Conservation (phyloP, 2,888 invertebrate genomes). For the Meganola albula region DNA sequence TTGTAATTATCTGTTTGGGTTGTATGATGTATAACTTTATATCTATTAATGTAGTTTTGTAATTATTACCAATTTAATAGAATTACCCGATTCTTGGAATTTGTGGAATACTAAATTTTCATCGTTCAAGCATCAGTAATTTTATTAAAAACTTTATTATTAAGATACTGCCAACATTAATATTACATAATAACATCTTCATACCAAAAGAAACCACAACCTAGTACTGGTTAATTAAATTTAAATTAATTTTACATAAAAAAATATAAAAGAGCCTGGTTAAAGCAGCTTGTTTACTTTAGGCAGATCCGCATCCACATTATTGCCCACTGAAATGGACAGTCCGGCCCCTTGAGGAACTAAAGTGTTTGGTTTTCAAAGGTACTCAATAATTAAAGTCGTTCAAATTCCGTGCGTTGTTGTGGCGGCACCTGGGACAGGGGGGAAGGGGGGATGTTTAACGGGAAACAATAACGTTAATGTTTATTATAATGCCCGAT, state of each 20-base stretch:
- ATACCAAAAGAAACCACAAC: too few relatives aligned
- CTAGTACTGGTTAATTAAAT: constrained; percentile 48
- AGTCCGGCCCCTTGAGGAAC: constrained; percentile 68
- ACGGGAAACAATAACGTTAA: constrained; percentile 70
- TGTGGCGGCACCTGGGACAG: constrained; percentile 58
- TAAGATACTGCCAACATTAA: too few relatives aligned
- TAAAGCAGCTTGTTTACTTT: constrained; percentile 57
- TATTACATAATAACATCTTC: too few relatives aligned
- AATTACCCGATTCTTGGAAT: too few relatives aligned
- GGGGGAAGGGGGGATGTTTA: constrained; percentile 39
- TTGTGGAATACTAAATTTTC: too few relatives aligned
- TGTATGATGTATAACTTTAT: too few relatives aligned
- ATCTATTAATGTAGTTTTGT: too few relatives aligned
- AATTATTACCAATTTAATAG: too few relatives aligned
- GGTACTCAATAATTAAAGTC: constrained; percentile 76
- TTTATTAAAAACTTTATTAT: too few relatives aligned
- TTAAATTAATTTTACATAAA: constrained; percentile 29
- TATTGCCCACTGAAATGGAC: constrained; percentile 66
- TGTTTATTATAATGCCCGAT: constrained; percentile 74
- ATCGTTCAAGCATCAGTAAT: too few relatives aligned
- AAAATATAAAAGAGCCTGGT: constrained; percentile 40
- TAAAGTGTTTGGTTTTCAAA: constrained; percentile 67
- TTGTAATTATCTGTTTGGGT: too few relatives aligned
- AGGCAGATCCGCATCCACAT: constrained; percentile 50
- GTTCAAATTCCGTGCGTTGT: constrained; percentile 71